Conservation (phyloP, 2,113 vertebrate genomes). For the Agapornis roseicollis region DNA sequence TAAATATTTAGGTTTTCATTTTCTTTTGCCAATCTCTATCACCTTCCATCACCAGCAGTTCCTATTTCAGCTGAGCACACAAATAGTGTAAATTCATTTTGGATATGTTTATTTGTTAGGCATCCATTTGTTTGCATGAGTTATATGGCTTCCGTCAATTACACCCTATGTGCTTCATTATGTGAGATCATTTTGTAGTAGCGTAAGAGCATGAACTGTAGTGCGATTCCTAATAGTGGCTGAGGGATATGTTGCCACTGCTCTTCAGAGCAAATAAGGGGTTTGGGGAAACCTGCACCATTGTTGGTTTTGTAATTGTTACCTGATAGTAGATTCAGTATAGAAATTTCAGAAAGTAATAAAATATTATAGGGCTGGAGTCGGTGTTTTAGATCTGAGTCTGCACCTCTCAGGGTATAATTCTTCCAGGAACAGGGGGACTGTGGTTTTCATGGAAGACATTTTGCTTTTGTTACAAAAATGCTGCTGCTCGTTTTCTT, state of each 20-base stretch:
- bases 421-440: not conserved
- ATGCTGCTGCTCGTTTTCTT: conserved; percentile 13
- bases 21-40: not conserved
- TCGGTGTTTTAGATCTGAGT: not conserved
- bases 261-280: conserved; percentile 32
- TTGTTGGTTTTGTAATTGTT: conserved; percentile 35
- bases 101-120: conserved; percentile 47
- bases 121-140: conserved; percentile 46
- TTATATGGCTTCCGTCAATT: conserved; percentile 38
- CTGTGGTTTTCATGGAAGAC: conserved; percentile 4
- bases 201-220: not conserved
- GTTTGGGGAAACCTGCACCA: conserved; percentile 1
- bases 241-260: not conserved
- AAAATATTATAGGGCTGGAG: not conserved
- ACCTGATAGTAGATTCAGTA: not conserved
- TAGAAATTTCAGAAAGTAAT: not conserved
- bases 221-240: not conserved
- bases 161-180: not conserved
- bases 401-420: not conserved
- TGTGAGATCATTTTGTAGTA: conserved; percentile 25
- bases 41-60: conserved; percentile 15
- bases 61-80: conserved; percentile 34
- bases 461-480: conserved; percentile 33
- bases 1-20: conserved; percentile 3
- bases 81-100: conserved; percentile 36